Evolutionary conservation across 2,113 vertebrate genomes (phyloP).

Genomic region (Thalassarche chlororhynchos): DNA sequence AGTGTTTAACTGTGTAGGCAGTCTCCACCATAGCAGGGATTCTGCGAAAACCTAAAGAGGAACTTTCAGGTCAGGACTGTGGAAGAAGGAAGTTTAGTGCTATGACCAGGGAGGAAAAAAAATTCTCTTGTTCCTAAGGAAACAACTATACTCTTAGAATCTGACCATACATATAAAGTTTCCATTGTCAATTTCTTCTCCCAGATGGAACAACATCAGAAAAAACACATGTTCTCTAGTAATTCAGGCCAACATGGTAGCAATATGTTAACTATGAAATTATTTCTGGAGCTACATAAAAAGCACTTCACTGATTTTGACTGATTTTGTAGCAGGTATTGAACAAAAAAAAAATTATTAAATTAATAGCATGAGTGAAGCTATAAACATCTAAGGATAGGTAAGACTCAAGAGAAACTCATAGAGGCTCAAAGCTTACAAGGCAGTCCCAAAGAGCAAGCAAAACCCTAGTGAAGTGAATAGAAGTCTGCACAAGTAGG

Average conservation of each 20-base stretch:
- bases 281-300: not conserved
- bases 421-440: not conserved
- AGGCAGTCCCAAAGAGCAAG: not conserved
- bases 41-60: not conserved
- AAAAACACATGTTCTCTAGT: not conserved
- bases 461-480: not conserved
- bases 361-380: not conserved
- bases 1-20: not conserved
- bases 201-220: not conserved
- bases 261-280: not conserved
- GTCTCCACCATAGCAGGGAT: not conserved
- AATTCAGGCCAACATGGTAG: not conserved
- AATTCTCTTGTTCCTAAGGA: not conserved
- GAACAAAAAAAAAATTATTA: not conserved
- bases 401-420: not conserved
- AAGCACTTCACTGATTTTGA: not conserved
- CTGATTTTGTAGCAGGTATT: not conserved
- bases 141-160: not conserved
- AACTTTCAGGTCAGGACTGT: not conserved
- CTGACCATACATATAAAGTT: not conserved
- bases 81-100: not conserved
- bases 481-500: not conserved
- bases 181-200: not conserved
- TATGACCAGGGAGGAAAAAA: not conserved
- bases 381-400: not conserved